phyloP scores from a whole-genome alignment of 2,888 invertebrate genomes.

The Meandrusa payeni region DNA sequence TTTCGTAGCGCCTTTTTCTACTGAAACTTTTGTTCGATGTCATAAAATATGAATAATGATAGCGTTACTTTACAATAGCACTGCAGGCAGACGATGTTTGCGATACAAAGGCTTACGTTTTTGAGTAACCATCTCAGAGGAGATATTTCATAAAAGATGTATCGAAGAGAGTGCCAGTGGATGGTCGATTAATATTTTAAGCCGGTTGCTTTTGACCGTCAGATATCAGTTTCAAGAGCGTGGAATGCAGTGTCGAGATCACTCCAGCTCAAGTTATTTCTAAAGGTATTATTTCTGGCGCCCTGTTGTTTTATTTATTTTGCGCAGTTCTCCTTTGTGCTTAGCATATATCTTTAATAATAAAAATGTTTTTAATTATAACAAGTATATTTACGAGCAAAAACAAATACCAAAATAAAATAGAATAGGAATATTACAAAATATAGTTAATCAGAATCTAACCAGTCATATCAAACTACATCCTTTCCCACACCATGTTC shows the following conservation, averaged over 20 bases:
- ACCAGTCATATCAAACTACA: too few species aligned
- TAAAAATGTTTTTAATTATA: too few species aligned
- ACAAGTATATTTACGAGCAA: too few species aligned
- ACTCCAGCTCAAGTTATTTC: neutral
- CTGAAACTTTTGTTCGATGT: neutral
- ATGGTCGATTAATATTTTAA: constrained; percentile 14
- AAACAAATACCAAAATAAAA: too few species aligned
- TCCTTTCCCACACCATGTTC: too few species aligned
- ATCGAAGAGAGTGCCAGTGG: constrained; percentile 5
- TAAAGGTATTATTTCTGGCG: neutral
- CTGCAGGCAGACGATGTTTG: neutral
- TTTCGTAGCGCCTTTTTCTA: too few species aligned
- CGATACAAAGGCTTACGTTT: neutral
- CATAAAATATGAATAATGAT: constrained; percentile 1
- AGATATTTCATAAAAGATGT: constrained; percentile 16
- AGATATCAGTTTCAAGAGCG: constrained; percentile 5
- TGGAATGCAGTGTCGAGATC: neutral
- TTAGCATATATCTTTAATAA: too few species aligned
- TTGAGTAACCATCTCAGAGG: constrained; percentile 2
- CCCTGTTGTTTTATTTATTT: neutral
- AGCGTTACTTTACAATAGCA: neutral
- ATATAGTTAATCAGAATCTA: too few species aligned
- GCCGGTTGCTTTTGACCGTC: constrained; percentile 11
- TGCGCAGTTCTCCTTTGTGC: too few species aligned
- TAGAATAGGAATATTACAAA: too few species aligned